Base-by-base conservation (phyloP, 2,888 invertebrate species). In the Troides oblongomaculatus region DNA sequence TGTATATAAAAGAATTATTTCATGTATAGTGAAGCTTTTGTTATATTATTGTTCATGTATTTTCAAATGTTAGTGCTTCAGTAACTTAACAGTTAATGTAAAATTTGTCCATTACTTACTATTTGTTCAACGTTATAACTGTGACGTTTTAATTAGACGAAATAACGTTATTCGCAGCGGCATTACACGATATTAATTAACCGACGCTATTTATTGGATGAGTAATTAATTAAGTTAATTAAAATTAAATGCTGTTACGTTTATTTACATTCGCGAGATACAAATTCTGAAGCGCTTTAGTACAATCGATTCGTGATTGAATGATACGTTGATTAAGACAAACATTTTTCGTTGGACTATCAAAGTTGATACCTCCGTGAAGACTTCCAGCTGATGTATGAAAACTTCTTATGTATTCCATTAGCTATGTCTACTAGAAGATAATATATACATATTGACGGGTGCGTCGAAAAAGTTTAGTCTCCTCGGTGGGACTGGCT, bases 381-480 rank as follows among this genome's bases (percentile, higher is more conserved):
- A 30, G 30, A 3, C 30, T 30, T 30, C 5, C 3, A 30, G 30
- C 30, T 30, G 30, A 30, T 30, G 30, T 3, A 30, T 3, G 30
- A 30, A 30, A 30, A 30, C 30, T 5, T 4, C 4, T 30, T 30
- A 30, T 30, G 3, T 3, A 5, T 30, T 30, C 30, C 30, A 30
- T 30, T 30, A 30, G 30, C 21, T 21, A 21, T 21, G 21, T 21
- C 21, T 21, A 21, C 21, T 30, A 30, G 30, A 3, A 30, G 30
- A 30, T 30, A 30, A 30, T 30, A 30, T 30, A 30, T 30, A 30
- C 30, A 30, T 30, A 30, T 30, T 30, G 71, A 79, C 69, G 21
- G 64, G 66, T 74, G 64, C 65, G 65, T 74, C 74, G 59, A 58
- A 70, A 77, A 77, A 71, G 74, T 73, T 74, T 74, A 75, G 73